Percentiles rank a stretch among this genome's conserved stretches.
Conservation (phyloP, 2,797 vertebrate species). For the Girardinus metallicus region DNA sequence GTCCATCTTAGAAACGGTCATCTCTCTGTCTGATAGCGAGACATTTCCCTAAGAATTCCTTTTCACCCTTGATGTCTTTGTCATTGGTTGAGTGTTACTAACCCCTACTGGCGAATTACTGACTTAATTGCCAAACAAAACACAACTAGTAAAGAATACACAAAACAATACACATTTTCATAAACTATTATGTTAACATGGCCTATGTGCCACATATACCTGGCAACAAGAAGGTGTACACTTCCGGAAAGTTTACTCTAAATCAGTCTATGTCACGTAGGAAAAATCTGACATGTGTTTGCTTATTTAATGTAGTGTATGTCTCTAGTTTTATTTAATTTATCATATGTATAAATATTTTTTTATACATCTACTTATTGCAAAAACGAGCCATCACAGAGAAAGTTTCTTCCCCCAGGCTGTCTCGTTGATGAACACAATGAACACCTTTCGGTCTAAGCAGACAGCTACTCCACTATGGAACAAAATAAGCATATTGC, state of each 20-base stretch:
- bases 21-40: too few relatives aligned
- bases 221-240: too few relatives aligned
- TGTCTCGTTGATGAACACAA: not conserved
- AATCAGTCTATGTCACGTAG: not conserved
- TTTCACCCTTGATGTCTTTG: too few relatives aligned
- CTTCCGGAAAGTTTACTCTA: not conserved
- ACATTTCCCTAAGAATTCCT: too few relatives aligned
- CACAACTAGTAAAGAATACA: too few relatives aligned
- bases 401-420: not conserved
- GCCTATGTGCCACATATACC: too few relatives aligned
- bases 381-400: not conserved
- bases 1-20: too few relatives aligned
- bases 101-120: too few relatives aligned
- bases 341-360: not conserved
- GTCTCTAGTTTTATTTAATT: not conserved
- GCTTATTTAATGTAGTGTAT: not conserved
- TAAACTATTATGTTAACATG: too few relatives aligned
- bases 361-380: not conserved
- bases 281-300: not conserved
- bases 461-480: not conserved
- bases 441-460: not conserved
- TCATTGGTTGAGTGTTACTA: too few relatives aligned
- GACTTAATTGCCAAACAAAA: too few relatives aligned
- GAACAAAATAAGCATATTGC: not conserved
- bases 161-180: too few relatives aligned